Evolutionary conservation across 1,140 invertebrate species (phyloP), one percentile per base, ranked within the genome.

Genomic region (Pantala flavescens): DNA sequence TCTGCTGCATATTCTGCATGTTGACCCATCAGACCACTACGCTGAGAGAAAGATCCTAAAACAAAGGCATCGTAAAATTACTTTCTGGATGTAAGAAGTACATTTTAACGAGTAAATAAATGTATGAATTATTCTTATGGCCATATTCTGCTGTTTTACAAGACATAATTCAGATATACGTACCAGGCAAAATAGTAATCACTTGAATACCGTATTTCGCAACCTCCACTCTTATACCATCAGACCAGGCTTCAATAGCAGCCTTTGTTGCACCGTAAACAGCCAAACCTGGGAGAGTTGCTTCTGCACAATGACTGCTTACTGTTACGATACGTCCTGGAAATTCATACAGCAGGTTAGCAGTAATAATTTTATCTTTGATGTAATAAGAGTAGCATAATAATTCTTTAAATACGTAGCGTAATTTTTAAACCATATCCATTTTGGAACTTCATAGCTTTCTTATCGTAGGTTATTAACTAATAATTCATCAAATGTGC

Each of bases 181-280:
- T 77, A 87, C 91, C 90, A 73, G 94, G 94, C 78, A 95, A 86
- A 79, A 95, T 92, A 36, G 87, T 86, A 0, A 93, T 83, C 23
- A 93, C 92, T 72, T 86, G 82, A 73, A 96, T 83, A 3, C 88
- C 90, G 80, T 90, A 90, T 79, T 90, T 90, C 71, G 82, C 82
- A 80, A 93, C 84, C 83, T 97, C 94, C 16, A 92, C 83, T 73
- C 93, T 85, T 2, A 96, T 81, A 0, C 88, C 86, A 75, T 89
- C 88, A 10, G 86, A 87, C 87, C 90, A 95, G 0, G 88, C 88
- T 36, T 87, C 81, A 2, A 94, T 77, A 0, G 86, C 94, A 23
- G 88, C 88, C 83, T 97, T 97, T 0, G 90, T 91, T 5, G 93
- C 91, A 3, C 88, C 88, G 82, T 97, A 97, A 2, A 89, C 83